Evolutionary conservation across 2,888 invertebrate species (phyloP), one percentile per base, ranked within the genome.

Genomic region (Andrena fulva): DNA sequence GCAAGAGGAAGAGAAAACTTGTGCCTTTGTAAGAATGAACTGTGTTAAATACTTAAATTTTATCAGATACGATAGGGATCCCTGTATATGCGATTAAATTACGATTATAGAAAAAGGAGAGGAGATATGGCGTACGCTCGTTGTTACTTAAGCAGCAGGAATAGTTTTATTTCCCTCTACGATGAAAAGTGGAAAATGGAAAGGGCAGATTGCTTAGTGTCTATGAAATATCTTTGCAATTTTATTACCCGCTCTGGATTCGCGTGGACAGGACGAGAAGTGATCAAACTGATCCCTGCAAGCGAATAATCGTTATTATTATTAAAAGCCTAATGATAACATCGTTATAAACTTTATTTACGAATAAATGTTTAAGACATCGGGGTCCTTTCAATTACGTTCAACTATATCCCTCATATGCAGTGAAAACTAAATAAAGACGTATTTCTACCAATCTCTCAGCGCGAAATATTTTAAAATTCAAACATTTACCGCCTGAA

Each of bases 1-100:
- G 52, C 68, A 67, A 80, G 70, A 72, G 62, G 52, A 66, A 73
- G 73, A 27, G 56, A 63, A 89, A 84, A 89, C 80, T 90, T 80
- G 90, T 90, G 90, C 90, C 90, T 90, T 90, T 89, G 88, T 76
- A 67, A 89, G 76, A 81, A 85, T 88, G 77, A 81, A 72, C 79
- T 76, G 73, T 77, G 63, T 86, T 81, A 87, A 82, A 80, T 87
- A 62, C 68, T 83, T 71, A 78, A 63, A 71, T 79, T 82, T 83
- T 89, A 87, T 72, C 76, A 29, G 69, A 77, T 64, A 74, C 33
- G 62, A 76, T 66, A 80, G 72, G 60, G 56, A 79, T 82, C 79
- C 68, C 71, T 84, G 71, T 76, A 64, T 56, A 60, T 35, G 63
- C 68, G 67, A 63, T 77, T 70, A 31, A 64, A 74, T 68, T 63